These are phyloP conservation scores for Monochamus saltuarius DNA, from an alignment of 1,140 invertebrate genomes.

Conservation along the genomic window DNA sequence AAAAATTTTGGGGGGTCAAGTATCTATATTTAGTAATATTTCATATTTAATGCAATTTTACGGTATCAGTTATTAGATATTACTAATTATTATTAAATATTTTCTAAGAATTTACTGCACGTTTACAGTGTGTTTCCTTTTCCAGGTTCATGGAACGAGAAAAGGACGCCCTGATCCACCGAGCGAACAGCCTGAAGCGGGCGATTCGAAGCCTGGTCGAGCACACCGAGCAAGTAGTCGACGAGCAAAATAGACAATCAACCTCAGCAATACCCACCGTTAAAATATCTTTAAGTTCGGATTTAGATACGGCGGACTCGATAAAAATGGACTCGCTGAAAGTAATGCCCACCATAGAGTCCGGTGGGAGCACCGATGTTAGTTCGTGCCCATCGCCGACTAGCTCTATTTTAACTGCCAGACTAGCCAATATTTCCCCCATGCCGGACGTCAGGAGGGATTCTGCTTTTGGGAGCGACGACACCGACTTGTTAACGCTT, in stretches of 20 bases:
- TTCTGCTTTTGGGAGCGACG: conserved; percentile 62
- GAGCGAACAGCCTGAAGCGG: conserved; percentile 83
- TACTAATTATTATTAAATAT: too few species aligned
- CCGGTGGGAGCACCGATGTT: conserved; percentile 54
- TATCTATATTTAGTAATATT: too few species aligned
- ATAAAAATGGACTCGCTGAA: conserved; percentile 40
- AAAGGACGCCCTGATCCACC: conserved; percentile 59
- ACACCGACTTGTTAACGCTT: conserved; percentile 49
- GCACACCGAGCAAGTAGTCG: conserved; percentile 70
- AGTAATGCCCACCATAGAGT: conserved; percentile 52
- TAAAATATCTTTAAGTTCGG: conserved; percentile 44
- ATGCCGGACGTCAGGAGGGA: conserved; percentile 67
- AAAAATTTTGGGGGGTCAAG: too few species aligned
- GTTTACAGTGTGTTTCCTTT: background rate
- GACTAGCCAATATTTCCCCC: conserved; percentile 64
- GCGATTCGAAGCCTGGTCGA: conserved; percentile 79
- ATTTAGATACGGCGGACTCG: conserved; percentile 33
- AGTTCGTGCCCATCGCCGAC: conserved; percentile 64
- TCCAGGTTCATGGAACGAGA: conserved; percentile 49
- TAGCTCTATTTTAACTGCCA: conserved; percentile 41
- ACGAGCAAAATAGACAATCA: conserved; percentile 56
- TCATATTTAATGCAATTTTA: too few species aligned
- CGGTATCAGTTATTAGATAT: too few species aligned
- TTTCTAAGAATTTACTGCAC: too few species aligned
- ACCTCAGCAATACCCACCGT: conserved; percentile 38